Conservation (phyloP, 2,888 invertebrate species). For the Chirona hameri region DNA sequence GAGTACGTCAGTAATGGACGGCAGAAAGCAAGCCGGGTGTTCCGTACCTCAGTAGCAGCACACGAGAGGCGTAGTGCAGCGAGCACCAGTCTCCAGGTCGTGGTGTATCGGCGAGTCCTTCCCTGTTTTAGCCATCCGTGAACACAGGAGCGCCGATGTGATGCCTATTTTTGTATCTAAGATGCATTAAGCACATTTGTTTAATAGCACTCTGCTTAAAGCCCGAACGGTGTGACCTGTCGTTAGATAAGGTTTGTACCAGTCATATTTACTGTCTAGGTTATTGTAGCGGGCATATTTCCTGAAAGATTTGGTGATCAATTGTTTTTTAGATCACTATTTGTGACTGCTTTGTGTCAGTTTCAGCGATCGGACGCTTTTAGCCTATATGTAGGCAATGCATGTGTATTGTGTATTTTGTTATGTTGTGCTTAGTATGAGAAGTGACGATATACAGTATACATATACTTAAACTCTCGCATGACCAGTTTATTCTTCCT, state of each 20-base stretch:
- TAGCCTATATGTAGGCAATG: not conserved
- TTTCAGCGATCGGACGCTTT: not conserved
- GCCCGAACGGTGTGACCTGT: no score
- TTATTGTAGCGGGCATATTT: no score
- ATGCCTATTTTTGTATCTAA: not conserved
- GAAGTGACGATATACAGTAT: no score
- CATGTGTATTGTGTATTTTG: no score
- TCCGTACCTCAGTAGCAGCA: constrained; percentile 8
- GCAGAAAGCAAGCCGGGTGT: not conserved
- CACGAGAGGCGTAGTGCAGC: not conserved
- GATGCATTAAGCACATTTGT: not conserved
- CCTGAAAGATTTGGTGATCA: no score
- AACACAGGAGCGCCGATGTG: not conserved
- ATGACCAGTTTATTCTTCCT: not conserved
- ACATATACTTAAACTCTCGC: not conserved
- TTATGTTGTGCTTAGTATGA: no score
- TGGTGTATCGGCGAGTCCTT: no score
- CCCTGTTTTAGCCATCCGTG: not conserved
- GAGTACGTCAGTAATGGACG: not conserved
- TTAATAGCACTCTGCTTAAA: not conserved
- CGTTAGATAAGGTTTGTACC: no score
- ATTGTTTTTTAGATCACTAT: no score
- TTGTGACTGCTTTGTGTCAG: no score
- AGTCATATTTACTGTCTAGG: no score
- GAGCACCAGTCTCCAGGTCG: no score